These are phyloP conservation scores for Cossypha heuglini DNA, from an alignment of 2,797 vertebrate species.

Conservation along the genomic window DNA sequence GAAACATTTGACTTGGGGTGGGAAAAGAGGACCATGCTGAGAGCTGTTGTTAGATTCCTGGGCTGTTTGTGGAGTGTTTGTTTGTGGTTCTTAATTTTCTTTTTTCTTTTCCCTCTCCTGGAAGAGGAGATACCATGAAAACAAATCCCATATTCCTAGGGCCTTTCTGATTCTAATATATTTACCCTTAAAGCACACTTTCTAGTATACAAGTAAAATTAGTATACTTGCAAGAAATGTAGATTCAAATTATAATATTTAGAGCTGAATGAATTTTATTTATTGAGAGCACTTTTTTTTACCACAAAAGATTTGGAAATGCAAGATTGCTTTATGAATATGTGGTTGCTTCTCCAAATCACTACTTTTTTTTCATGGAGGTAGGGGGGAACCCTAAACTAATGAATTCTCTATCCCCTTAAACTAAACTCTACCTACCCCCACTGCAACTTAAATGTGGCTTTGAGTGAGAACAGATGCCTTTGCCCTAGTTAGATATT, in stretches of 20 bases:
- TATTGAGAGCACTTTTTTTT: neutral
- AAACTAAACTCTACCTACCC: neutral
- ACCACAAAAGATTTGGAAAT: neutral
- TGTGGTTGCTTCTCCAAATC: neutral
- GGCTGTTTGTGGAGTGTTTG: neutral
- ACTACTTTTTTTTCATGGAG: neutral
- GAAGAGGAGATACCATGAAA: neutral
- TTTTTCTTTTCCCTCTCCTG: neutral
- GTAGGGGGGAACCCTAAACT: rapidly evolving
- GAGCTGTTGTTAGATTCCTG: neutral
- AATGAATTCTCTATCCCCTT: neutral
- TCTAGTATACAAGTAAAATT: neutral
- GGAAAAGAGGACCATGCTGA: neutral
- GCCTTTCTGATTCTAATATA: neutral
- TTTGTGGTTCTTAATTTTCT: neutral
- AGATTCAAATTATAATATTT: neutral
- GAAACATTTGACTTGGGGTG: neutral
- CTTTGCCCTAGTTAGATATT: neutral
- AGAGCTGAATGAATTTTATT: neutral
- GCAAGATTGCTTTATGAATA: neutral
- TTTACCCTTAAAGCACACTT: neutral
- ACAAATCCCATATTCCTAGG: neutral
- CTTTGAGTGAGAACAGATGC: neutral
- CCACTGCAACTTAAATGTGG: neutral
- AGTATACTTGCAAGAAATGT: neutral